Percentiles rank a stretch among this genome's conserved stretches.
Evolutionary conservation across 2,888 invertebrate genomes (phyloP).

Genomic region (Scaptomyza tumidula): DNA sequence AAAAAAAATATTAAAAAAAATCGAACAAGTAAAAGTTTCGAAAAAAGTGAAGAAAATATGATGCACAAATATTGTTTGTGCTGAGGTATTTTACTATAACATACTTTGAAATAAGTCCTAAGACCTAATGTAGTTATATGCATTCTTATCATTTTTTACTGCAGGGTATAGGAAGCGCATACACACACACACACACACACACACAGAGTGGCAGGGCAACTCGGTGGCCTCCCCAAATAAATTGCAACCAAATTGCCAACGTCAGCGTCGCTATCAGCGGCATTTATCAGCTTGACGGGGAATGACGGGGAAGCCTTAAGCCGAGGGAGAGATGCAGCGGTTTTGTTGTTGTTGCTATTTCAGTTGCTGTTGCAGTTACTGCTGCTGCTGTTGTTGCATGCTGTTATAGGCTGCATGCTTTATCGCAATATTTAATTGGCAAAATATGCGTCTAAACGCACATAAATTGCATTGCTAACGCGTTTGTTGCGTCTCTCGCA

Average conservation of each 20-base stretch:
- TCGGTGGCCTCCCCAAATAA: constrained; percentile 68
- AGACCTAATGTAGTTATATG: background rate
- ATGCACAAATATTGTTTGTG: too few relatives aligned
- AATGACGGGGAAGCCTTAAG: background rate
- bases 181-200: constrained; percentile 15
- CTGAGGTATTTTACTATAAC: too few relatives aligned
- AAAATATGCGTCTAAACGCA: constrained; percentile 84
- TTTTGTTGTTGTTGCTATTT: constrained; percentile 13
- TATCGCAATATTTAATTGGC: constrained; percentile 84
- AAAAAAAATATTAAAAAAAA: too few relatives aligned
- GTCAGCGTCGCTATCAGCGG: constrained; percentile 76
- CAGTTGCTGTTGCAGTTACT: constrained; percentile 38
- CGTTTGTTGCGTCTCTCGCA: constrained; percentile 70
- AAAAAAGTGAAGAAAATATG: too few relatives aligned
- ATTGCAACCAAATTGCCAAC: constrained; percentile 78
- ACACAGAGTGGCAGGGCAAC: constrained; percentile 27
- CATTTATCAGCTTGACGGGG: constrained; percentile 69
- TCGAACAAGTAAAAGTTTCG: too few relatives aligned
- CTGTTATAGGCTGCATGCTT: constrained; percentile 81
- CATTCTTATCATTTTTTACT: background rate
- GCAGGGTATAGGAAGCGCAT: constrained; percentile 22
- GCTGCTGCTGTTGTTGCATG: constrained; percentile 48
- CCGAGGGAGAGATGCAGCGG: constrained; percentile 6
- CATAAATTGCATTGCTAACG: constrained; percentile 82
- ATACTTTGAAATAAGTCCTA: too few relatives aligned